Evolutionary conservation across 2,797 vertebrate species (phyloP).

Genomic region (Caiman crocodilus): DNA sequence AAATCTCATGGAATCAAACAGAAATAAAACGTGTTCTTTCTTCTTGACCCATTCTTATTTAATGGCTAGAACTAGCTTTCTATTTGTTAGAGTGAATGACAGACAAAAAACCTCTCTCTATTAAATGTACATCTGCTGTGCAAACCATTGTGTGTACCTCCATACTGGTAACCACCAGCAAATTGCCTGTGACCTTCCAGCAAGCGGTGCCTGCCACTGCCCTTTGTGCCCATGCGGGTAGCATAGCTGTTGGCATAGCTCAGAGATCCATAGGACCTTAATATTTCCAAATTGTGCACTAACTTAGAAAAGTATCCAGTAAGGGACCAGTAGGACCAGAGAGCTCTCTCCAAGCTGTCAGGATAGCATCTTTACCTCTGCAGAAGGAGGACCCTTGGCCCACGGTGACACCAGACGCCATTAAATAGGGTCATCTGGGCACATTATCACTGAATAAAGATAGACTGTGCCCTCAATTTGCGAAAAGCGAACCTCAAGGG

Average conservation of each 20-base stretch:
- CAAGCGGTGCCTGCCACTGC: constrained; percentile 57
- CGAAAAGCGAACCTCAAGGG: background rate
- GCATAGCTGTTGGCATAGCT: background rate
- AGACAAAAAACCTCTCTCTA: constrained; percentile 5
- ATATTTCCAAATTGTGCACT: background rate
- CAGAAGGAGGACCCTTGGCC: background rate
- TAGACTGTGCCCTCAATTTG: background rate
- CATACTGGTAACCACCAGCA: constrained; percentile 23
- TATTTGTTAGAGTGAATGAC: constrained; percentile 4
- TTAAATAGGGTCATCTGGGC: background rate
- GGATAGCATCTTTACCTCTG: background rate
- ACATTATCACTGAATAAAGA: background rate
- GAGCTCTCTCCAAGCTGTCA: background rate
- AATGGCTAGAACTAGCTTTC: background rate
- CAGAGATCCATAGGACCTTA: constrained; percentile 23
- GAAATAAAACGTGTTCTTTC: background rate
- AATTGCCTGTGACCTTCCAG: constrained; percentile 54
- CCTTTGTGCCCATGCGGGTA: constrained; percentile 53
- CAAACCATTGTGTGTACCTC: constrained; percentile 59
- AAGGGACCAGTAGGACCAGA: background rate
- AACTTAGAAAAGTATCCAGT: constrained; percentile 4
- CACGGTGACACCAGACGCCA: background rate
- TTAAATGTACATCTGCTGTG: constrained; percentile 57
- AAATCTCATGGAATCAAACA: background rate
- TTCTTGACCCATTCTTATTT: background rate